Evolutionary conservation across 2,797 vertebrate species (phyloP), one percentile per base, ranked within the genome.

Genomic region (Pangasius krempfi): DNA sequence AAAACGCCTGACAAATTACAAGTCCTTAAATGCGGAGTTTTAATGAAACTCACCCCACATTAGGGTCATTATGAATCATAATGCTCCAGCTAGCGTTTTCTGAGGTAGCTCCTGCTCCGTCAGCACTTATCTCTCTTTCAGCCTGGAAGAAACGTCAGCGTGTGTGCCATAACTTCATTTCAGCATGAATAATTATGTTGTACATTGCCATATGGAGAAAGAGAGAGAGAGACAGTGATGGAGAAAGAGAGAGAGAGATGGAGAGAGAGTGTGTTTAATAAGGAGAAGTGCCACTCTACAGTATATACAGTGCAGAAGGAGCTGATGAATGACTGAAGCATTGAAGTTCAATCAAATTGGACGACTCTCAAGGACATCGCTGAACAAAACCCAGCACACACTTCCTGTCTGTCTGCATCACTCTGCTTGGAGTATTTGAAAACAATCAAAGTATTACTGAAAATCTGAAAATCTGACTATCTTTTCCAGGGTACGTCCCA

Each of bases 281-380:
- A 84, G 40, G 58, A 83, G 62, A 84, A 52, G 82, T 68, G 82
- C 40, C 33, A 50, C 25, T 84, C 62, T 50, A 56, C 54, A 56
- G 54, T 56, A 30, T 12, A 62, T 66, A 52, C 27, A 50, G 14
- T 2, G 7, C 80, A 44, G 80, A 44, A n/a, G 80, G 22, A 62
- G 62, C 82, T 90, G 91, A 90, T 90, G 88, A 90, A 90, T 90
- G 88, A 80, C 85, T 90, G 70, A 89, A 90, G 54, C 40, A 12
- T 58, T 81, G 66, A 85, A 86, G 73, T 85, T 91, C 89, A 81
- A 56, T 91, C 85, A 72, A 88, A 88, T 68, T 85, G 88, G 20
- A 82, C 14, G 10, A 54, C 79, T 86, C 14, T n/a, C 88, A 89
- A 90, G 91, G 91, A 89, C 91, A 85, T 89, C 47, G 52, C 88